Evolutionary conservation across 2,888 invertebrate species (phyloP), one percentile per base, ranked within the genome.

Genomic region (Priocnemis perturbator): DNA sequence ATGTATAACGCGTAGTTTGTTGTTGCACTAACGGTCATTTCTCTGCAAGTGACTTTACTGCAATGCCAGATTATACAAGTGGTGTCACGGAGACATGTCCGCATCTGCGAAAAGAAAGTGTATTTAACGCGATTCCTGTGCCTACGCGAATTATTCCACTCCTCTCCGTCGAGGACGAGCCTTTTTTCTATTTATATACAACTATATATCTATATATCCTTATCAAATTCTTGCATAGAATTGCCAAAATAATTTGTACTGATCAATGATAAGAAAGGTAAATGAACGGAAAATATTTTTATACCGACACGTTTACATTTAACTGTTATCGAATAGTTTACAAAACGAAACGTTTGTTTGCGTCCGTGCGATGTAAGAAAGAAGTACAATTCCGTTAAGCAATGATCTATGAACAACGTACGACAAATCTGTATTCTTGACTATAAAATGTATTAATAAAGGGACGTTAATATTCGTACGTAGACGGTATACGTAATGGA

Each of bases 1-100:
- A 30, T 62, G 23, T 64, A 53, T 76, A 70, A 67, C 57, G 74
- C 78, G 85, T 80, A 77, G 82, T 83, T 79, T 75, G 73, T 71
- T 69, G 74, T 85, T 83, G 85, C 83, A 79, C 73, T 66, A 71
- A 71, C 17, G 78, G 71, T 37, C 37, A 37, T 37, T 37, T 11
- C 76, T 64, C 67, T 64, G 74, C 64, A 67, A n/a, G 62, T 26
- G 17, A 73, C 80, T 79, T 79, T 71, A 66, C 68, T 82, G 82
- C 84, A 81, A 83, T 81, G 78, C 66, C 77, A 72, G 72, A 77
- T 83, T 81, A 82, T 81, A 75, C 66, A 69, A 66, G 65, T 80
- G 37, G 77, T 84, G 85, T 83, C 81, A 84, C 74, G 78, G 77
- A 82, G 77, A 74, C 79, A n/a, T 70, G 37, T 58, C 37, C 37